Base-by-base conservation (phyloP, 2,797 vertebrate genomes). In the Chelidonichthys spinosus region DNA sequence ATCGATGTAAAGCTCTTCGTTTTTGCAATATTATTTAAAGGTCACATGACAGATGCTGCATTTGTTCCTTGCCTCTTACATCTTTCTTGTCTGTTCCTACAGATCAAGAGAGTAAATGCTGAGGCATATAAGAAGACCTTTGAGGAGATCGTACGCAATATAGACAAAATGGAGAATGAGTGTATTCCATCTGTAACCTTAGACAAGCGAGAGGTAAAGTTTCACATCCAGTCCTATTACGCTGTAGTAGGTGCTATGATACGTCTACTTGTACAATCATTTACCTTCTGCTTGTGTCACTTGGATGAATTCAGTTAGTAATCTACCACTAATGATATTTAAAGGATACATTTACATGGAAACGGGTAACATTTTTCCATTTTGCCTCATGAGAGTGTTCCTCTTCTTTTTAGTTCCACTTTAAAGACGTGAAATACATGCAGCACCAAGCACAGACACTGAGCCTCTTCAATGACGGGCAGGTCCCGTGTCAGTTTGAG, bases 151-250 rank as follows among this genome's bases (percentile, higher is more conserved):
- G 96, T 99, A 17, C 96, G 97, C 25, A 95, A 95, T 44, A 89
- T 99, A 82, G 98, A 99, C 78, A 99, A 98, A 91, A 93, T 97
- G 96, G 98, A 99, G 87, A 99, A 99, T 7, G 98, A 97, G 81
- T 98, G 95, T 80, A 99, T 99, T 88, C 98, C 98, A 14, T 99
- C 97, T 0, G 97, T 98, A 65, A 94, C 94, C 0, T 88, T 99
- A 43, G 97, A 96, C 59, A 92, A 91, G 66, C 90, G 90, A 84
- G 98, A 99, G 95, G 98, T 99, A 93, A 86, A 86, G 25, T 50
- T 61, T 59, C 18, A n/a, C 37, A 46, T 61, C 33, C 17, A 6
- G 7, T 63, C 14, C 7, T 32, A 10, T 49, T 69, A 25, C 32
- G 61, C 1, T 44, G 11, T 56, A 76, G 52, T 47, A 4, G 7